Conservation (phyloP, 2,888 invertebrate species). For the Polyommatus iphigenia region DNA sequence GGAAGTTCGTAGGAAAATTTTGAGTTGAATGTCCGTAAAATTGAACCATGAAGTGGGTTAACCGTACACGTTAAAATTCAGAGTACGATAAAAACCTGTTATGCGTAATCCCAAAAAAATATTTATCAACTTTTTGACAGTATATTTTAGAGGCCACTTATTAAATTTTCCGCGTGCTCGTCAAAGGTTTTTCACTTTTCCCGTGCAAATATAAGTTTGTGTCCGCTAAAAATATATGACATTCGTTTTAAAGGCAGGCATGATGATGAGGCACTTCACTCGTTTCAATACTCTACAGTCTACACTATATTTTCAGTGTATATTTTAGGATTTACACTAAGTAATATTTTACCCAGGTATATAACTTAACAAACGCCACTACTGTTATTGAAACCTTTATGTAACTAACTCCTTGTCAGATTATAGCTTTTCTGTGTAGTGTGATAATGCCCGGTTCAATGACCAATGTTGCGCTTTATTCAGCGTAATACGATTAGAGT, state of each 20-base stretch:
- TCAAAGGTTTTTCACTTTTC: background rate
- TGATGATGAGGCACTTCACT: too few species aligned
- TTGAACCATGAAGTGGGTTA: background rate
- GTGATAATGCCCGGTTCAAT: background rate
- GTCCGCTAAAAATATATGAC: background rate
- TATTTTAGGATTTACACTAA: too few species aligned
- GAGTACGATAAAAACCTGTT: background rate
- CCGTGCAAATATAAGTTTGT: background rate
- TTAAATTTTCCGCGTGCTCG: background rate
- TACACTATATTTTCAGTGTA: too few species aligned
- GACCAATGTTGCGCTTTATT: conserved; percentile 9
- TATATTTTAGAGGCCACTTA: background rate
- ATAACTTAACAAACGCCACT: too few species aligned
- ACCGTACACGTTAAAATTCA: conserved; percentile 4
- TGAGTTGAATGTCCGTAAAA: background rate
- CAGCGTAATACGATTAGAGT: background rate
- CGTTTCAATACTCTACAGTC: too few species aligned
- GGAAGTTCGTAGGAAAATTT: background rate
- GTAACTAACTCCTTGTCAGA: background rate
- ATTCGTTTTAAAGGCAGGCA: background rate
- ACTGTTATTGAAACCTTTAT: background rate
- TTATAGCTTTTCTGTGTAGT: background rate
- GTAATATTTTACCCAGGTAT: too few species aligned
- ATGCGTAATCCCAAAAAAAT: background rate
- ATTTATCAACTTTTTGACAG: background rate